Percentiles rank a stretch among this genome's conserved stretches.
phyloP scores from a whole-genome alignment of 2,888 invertebrate genomes.

The Troglohyphantes excavatus region DNA sequence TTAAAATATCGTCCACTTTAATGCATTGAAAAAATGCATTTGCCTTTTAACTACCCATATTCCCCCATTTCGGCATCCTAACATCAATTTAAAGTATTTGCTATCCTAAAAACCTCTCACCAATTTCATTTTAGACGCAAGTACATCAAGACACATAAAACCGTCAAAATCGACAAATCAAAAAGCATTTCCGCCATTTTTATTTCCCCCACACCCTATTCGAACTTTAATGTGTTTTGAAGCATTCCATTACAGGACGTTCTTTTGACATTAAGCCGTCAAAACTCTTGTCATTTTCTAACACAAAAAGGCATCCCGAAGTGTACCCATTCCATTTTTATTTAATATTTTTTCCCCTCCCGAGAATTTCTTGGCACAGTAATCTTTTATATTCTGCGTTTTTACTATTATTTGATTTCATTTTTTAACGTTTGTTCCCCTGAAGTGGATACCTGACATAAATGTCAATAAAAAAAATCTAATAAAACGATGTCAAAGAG shows the following conservation, averaged over 20 bases:
- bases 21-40: too few species aligned
- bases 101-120: too few species aligned
- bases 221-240: background rate
- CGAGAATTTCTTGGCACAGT: too few species aligned
- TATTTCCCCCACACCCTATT: too few species aligned
- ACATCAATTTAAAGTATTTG: too few species aligned
- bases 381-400: background rate
- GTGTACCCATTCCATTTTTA: background rate
- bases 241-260: background rate
- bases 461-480: constrained; percentile 41
- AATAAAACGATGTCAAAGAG: constrained; percentile 24
- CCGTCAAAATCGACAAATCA: too few species aligned
- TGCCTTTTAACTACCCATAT: too few species aligned
- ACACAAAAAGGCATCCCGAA: background rate
- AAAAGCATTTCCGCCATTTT: too few species aligned
- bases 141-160: too few species aligned
- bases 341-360: background rate
- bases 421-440: background rate
- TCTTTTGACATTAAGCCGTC: background rate
- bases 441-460: constrained; percentile 24
- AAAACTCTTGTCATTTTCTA: background rate
- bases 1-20: too few species aligned
- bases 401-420: constrained; percentile 7
- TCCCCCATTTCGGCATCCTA: too few species aligned
- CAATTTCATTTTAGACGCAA: too few species aligned